Percentiles rank a stretch among this genome's conserved stretches.
These are phyloP conservation scores for Porites rus DNA, from an alignment of 92 coral and sea anemone species.

Conservation along the genomic window DNA sequence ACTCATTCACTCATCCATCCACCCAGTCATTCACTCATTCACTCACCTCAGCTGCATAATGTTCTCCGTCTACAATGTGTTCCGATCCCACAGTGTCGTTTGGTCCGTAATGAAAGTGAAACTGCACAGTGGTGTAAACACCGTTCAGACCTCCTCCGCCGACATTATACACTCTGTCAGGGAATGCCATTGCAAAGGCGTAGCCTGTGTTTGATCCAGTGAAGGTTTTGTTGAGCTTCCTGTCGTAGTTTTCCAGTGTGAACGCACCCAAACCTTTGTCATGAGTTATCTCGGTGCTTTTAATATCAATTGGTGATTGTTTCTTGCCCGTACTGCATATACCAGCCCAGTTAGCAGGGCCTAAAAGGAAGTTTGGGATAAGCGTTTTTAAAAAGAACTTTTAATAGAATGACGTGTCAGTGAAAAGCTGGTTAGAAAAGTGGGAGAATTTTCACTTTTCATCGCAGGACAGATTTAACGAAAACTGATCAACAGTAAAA, in stretches of 20 bases:
- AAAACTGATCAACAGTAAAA: too few species aligned
- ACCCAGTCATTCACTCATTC: too few species aligned
- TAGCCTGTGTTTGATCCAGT: conserved; percentile 53
- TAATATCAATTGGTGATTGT: conserved; percentile 57
- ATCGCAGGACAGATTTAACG: too few species aligned
- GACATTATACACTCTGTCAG: conserved; percentile 30
- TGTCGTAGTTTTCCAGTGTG: conserved; percentile 24
- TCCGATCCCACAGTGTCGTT: conserved; percentile 67
- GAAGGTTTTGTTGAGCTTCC: neutral
- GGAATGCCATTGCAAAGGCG: conserved; percentile 17
- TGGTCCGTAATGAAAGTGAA: conserved; percentile 79
- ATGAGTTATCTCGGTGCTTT: conserved; percentile 9
- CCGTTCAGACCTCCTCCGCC: conserved; percentile 66
- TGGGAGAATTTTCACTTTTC: too few species aligned
- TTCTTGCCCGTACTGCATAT: conserved; percentile 15
- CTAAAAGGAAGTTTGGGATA: neutral
- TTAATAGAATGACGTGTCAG: too few species aligned
- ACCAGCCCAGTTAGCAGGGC: conserved; percentile 25
- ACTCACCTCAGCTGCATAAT: conserved; percentile 76
- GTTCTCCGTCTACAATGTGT: conserved; percentile 63
- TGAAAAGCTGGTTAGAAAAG: too few species aligned
- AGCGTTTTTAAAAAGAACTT: neutral
- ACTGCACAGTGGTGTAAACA: conserved; percentile 23
- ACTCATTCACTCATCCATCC: neutral
- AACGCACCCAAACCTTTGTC: conserved; percentile 31